Evolutionary conservation across 2,888 invertebrate genomes (phyloP), one percentile per base, ranked within the genome.

Genomic region (Acrocyrtus sp.): DNA sequence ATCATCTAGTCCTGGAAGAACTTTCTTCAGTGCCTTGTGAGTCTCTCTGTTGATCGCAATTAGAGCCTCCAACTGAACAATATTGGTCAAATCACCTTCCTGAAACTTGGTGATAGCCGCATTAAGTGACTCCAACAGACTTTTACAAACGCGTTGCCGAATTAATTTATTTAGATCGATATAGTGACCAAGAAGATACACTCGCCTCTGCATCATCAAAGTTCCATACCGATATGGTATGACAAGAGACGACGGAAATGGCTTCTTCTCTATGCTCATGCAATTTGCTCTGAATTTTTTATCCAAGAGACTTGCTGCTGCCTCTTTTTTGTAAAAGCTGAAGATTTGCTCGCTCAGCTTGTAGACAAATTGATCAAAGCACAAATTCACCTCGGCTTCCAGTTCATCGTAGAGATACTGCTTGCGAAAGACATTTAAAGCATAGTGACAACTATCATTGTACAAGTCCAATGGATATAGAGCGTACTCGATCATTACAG

Each of bases 311-410:
- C 12, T 27, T 1, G 17, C 1, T 58, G 96, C 92, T 6, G 99
- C 97, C 80, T 97, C 85, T 83, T 98, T 97, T 83, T 99, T 99
- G 85, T 98, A 99, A 84, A 98, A 96, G 1, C 94, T 92, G 84
- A 98, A 99, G 60, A 99, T 95, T 83, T 98, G 96, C 83, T 98
- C 98, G 80, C 96, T 96, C 63, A 99, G 86, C 85, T 98, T 98
- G 86, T 96, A 98, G 26, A 99, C 97, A 86, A 99, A 98, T 87
- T 99, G 98, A 86, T 99, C 98, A 86, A 99, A 99, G 85, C 98
- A 99, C 63, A 99, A 86, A 85, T 99, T 99, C 0, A 99, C 98
- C 84, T 98, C 97, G 0, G 97, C 97, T 84, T 98, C 97, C 17
- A 99, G 96, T 85, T 99, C 98, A 84, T 99, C 98, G 84, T 98